These are phyloP conservation scores for Epinephelus fuscoguttatus DNA, from an alignment of 2,113 vertebrate genomes.

Conservation along the genomic window DNA sequence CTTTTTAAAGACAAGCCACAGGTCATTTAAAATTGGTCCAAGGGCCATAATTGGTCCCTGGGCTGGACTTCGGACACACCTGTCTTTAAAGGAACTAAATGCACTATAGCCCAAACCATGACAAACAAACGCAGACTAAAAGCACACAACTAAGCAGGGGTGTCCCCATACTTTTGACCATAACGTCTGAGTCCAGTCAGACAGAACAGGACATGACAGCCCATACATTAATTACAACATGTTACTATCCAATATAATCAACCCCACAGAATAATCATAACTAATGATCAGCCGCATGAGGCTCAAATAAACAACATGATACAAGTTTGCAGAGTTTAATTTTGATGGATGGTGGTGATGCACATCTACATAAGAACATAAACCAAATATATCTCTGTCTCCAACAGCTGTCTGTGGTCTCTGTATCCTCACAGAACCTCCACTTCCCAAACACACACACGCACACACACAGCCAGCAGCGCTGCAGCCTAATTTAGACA, in stretches of 20 bases:
- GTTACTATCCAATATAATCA: background rate
- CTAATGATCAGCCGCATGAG: background rate
- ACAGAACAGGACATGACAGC: background rate
- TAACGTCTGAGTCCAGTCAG: background rate
- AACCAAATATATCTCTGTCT: background rate
- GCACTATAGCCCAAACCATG: background rate
- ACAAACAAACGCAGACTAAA: background rate
- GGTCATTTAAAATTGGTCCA: too few species aligned
- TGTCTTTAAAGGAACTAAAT: too few species aligned
- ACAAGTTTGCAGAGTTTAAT: background rate
- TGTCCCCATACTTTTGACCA: background rate
- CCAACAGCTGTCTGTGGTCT: conserved; percentile 32
- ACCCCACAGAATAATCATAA: background rate
- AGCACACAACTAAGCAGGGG: background rate
- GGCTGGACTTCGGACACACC: too few species aligned
- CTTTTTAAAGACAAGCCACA: too few species aligned
- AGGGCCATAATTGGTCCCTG: too few species aligned
- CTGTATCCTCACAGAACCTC: conserved; percentile 47
- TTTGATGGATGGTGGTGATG: background rate
- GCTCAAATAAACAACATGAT: background rate
- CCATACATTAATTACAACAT: background rate
- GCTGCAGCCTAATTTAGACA: conserved; percentile 55
- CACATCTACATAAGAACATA: background rate
- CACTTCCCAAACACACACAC: conserved; percentile 32
- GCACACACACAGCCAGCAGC: conserved; percentile 39